Base-by-base conservation (phyloP, 2,797 vertebrate species). In the Rhyacichthys aspro region DNA sequence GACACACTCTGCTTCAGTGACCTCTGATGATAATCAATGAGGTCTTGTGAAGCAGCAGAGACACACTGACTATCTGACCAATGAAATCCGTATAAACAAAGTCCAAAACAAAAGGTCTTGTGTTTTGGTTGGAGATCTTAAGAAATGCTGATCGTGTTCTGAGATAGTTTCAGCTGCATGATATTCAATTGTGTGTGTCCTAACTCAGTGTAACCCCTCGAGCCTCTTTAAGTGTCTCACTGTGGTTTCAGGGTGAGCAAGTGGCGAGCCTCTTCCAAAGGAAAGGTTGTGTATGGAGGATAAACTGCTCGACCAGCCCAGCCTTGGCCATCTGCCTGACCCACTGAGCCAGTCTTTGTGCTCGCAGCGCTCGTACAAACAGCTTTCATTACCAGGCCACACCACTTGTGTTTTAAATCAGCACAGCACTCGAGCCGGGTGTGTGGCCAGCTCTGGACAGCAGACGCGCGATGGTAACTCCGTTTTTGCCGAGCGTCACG, bases 291-390 rank as follows among this genome's bases (percentile, higher is more conserved):
- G 72, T 86, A 86, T 82, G 78, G 70, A 62, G 48, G 71, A 81
- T 81, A 57, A 77, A 85, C 72, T 55, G 72, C 79, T 82, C 68
- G 28, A 64, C 80, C 57, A 72, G 68, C 72, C 64, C 61, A 50
- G 72, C 64, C 63, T 82, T 83, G 89, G 86, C 86, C 79, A 57
- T 73, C 67, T 84, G 88, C 88, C 88, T 63, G 77, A 86, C 77
- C 79, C 81, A 77, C 83, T 85, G 86, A 88, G 81, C 59, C 82
- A 59, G 59, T 74, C 81, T 89, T 86, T 90, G 85, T 86, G 72
- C 81, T 71, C 62, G 52, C 44, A 19, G 19, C 72, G 59, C 53
- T 45, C 72, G 53, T 66, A 78, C 76, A 72, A 84, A 83, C 82
- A 61, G 80, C 81, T 86, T 84, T 86, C 70, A 81, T 72, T 79